phyloP scores from a whole-genome alignment of 1,140 invertebrate genomes.

The Holcopasites calliopsidis region DNA sequence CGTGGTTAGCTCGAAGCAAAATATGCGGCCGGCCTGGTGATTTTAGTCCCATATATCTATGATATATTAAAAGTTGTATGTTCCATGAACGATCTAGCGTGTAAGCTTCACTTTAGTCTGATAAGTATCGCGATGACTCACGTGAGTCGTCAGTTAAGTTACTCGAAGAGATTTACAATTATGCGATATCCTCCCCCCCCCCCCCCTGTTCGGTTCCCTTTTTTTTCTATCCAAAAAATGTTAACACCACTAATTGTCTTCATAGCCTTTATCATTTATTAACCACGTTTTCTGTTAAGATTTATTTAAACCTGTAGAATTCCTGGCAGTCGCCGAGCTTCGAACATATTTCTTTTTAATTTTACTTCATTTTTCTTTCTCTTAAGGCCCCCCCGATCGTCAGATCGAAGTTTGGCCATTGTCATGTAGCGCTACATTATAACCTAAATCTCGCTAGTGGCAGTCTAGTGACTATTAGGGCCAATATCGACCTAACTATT shows the following conservation, averaged over 20 bases:
- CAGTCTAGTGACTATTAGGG: no score
- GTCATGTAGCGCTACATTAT: no score
- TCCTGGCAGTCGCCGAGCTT: not conserved
- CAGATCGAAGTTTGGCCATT: no score
- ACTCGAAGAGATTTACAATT: slow-evolving; percentile 54
- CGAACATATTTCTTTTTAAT: not conserved
- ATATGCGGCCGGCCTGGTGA: slow-evolving; percentile 82
- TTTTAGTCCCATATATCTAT: slow-evolving; percentile 97
- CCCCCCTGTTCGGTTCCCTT: not conserved
- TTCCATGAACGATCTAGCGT: slow-evolving; percentile 90
- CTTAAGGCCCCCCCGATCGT: no score
- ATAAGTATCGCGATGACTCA: slow-evolving; percentile 64
- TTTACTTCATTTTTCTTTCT: not conserved
- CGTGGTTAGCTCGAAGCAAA: slow-evolving; percentile 53
- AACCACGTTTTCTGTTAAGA: slow-evolving; percentile 7
- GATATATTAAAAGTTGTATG: slow-evolving; percentile 94
- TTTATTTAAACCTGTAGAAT: slow-evolving; percentile 31
- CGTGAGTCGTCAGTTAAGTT: slow-evolving; percentile 67
- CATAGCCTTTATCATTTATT: not conserved
- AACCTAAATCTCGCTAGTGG: no score
- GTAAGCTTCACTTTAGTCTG: slow-evolving; percentile 47
- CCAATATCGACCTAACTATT: not conserved
- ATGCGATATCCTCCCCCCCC: not conserved
- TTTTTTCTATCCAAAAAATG: not conserved
- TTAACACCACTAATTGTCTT: not conserved